These are phyloP conservation scores for Crocuta crocuta DNA, from an alignment of 2,113 vertebrate species.

Conservation along the genomic window DNA sequence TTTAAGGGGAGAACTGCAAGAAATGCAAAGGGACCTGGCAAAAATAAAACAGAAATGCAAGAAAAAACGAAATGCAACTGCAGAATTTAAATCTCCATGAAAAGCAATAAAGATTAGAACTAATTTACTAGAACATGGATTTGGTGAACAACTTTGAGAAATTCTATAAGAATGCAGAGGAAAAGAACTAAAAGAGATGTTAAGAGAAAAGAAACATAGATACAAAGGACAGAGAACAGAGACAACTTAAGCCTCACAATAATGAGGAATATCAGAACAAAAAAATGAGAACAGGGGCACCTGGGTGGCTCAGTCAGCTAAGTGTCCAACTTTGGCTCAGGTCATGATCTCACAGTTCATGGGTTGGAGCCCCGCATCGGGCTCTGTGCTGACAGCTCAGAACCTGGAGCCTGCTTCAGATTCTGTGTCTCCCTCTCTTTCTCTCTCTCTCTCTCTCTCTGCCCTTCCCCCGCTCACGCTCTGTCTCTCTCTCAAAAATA, in stretches of 20 bases:
- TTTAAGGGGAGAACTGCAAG: neutral
- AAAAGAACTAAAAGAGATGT: slow-evolving; percentile 18
- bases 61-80: neutral
- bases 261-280: neutral
- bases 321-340: no score
- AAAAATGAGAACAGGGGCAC: neutral
- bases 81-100: neutral
- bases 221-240: neutral
- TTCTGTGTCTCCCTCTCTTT: no score
- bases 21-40: neutral
- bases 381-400: no score
- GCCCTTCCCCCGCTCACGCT: no score
- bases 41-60: slow-evolving; percentile 1
- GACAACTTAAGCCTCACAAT: neutral
- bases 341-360: no score
- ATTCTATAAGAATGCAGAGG: neutral
- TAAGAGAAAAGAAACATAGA: neutral
- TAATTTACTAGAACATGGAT: neutral
- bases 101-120: neutral
- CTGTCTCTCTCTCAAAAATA: no score
- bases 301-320: no score
- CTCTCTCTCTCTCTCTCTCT: no score
- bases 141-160: neutral
- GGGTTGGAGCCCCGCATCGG: no score
- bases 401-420: no score